phyloP scores from a whole-genome alignment of 2,888 invertebrate species.

The Schizotus pectinicornis region DNA sequence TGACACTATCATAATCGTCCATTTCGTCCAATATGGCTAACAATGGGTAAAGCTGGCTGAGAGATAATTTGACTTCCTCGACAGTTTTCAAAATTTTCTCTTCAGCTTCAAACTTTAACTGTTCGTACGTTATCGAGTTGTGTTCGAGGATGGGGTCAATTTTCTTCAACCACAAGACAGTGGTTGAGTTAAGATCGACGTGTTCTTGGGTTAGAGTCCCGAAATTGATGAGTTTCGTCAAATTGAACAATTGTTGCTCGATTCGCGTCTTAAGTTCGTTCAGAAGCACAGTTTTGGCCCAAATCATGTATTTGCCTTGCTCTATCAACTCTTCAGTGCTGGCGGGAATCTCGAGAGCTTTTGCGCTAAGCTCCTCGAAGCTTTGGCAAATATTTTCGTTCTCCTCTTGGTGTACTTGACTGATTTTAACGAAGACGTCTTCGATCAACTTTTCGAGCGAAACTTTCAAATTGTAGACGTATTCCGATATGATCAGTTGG shows the following conservation, averaged over 20 bases:
- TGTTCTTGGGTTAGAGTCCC: constrained; percentile 77
- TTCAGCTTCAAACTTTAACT: constrained; percentile 84
- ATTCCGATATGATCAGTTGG: constrained; percentile 67
- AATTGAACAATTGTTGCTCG: constrained; percentile 67
- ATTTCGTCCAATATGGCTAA: constrained; percentile 82
- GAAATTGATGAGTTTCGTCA: constrained; percentile 77
- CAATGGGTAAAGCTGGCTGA: constrained; percentile 75
- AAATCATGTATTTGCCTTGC: constrained; percentile 77
- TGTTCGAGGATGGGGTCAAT: constrained; percentile 83
- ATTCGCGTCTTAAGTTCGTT: constrained; percentile 74
- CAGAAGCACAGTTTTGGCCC: constrained; percentile 76
- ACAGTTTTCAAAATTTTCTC: constrained; percentile 75
- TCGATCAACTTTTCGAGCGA: constrained; percentile 66
- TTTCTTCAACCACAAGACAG: constrained; percentile 81
- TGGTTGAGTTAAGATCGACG: constrained; percentile 78
- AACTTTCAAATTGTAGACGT: constrained; percentile 66
- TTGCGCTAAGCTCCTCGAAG: constrained; percentile 73
- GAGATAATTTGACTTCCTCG: constrained; percentile 71
- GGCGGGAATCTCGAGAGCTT: constrained; percentile 74
- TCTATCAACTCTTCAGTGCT: constrained; percentile 83
- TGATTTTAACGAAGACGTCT: constrained; percentile 68
- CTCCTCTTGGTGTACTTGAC: constrained; percentile 68
- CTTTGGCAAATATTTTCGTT: constrained; percentile 72
- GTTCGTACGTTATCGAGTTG: constrained; percentile 80
- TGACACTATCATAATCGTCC: constrained; percentile 79